Base-by-base conservation (phyloP, 2,113 vertebrate genomes). In the Anguilla rostrata region DNA sequence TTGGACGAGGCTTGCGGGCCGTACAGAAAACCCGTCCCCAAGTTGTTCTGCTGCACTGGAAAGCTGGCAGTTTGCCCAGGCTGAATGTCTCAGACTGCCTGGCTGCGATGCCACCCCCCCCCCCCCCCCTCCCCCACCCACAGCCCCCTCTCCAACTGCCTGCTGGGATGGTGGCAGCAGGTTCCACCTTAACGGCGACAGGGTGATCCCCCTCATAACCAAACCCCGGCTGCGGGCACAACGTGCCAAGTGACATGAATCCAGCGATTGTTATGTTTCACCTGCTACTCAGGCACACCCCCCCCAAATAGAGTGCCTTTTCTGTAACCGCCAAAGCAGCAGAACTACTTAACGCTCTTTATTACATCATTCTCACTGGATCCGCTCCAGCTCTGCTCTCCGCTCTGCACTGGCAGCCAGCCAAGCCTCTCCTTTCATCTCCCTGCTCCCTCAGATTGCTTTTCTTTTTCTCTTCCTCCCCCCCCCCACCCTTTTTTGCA, bases 341-440 rank as follows among this genome's bases (percentile, higher is more conserved):
- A 93, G 90, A 93, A 92, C 92, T 90, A 93, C 92, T 94, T 94
- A 92, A 94, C 78, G 78, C 89, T 88, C 84, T 86, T 85, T 87
- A 91, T 96, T 93, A 94, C 93, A 93, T 96, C 94, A 95, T 90
- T 87, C 83, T 60, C 53, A 14, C 90, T 94, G 92, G 92, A 92
- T n/a, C 75, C 39, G 5, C 14, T 92, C 94, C 94, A 93, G 86
- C 85, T 79, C 89, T 83, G 56, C 53, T 20, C 86, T 92, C 94
- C 93, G 86, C 85, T 79, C 89, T 83, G 56, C 53, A 22, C 86
- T 92, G 92, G 92, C 89, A 84, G 82, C 81, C 22, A 34, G 88
- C 91, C 93, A 93, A 60, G 83, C 81, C 79, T 84, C 80, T 57
- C 40, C 43, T 53, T 63, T 82, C 49, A 85, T 60, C 71, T 26